A percentile compares a stretch with the other conserved stretches of the same genome.
Conservation (phyloP, 2,113 vertebrate genomes). For the Halcyon malimbica region DNA sequence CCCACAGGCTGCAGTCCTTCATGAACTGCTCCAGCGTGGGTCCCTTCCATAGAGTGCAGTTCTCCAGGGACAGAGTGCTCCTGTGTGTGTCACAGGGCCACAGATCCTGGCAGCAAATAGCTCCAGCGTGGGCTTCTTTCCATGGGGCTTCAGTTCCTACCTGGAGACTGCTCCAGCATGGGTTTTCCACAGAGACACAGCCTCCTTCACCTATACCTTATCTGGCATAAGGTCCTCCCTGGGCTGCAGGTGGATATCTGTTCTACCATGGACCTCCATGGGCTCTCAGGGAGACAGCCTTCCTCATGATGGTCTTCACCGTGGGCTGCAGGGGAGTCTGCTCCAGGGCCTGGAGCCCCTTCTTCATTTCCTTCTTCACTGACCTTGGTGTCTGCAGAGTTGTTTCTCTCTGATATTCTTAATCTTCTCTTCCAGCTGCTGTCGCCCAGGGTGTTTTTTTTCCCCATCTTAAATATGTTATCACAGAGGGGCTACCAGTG, state of each 20-base stretch:
- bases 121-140: not conserved
- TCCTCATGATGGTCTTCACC: not conserved
- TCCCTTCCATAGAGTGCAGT: no score
- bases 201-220: not conserved
- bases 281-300: not conserved
- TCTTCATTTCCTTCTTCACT: not conserved
- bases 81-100: not conserved
- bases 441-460: not conserved
- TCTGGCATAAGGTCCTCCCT: not conserved
- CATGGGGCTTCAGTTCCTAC: not conserved
- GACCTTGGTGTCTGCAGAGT: not conserved
- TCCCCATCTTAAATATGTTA: not conserved
- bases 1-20: no score
- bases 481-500: not conserved
- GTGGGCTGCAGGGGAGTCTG: not conserved
- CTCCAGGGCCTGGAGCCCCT: accelerated
- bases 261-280: accelerated
- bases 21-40: not conserved
- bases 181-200: not conserved
- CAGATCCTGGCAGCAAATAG: not conserved
- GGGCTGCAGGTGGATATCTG: not conserved
- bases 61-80: not conserved
- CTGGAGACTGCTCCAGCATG: accelerated
- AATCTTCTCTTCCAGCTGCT: not conserved
- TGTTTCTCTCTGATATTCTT: not conserved